Evolutionary conservation across 2,888 invertebrate genomes (phyloP).

Genomic region (Trachelus troglodyta): DNA sequence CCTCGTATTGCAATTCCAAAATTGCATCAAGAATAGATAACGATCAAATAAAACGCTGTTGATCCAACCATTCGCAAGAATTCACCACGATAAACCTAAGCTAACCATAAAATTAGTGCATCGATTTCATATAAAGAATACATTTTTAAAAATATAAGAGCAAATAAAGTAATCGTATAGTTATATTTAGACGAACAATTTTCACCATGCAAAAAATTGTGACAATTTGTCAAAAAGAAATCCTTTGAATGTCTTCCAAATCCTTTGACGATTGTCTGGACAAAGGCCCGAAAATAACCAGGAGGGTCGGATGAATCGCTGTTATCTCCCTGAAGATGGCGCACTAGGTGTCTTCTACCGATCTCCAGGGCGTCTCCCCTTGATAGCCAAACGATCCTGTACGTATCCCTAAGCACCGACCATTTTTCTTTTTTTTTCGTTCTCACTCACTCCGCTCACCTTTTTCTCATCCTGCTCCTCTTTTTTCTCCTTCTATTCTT

Average conservation of each 20-base stretch:
- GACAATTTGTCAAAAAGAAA: neutral
- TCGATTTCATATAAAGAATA: neutral
- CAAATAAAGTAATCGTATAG: neutral
- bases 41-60: neutral
- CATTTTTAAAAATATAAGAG: no score
- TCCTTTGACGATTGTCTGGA: neutral
- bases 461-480: conserved; percentile 9
- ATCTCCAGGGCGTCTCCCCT: conserved; percentile 52
- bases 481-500: conserved; percentile 17
- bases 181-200: neutral
- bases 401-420: conserved; percentile 37
- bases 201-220: neutral
- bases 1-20: neutral
- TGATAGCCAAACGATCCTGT: conserved; percentile 29
- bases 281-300: neutral
- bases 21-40: neutral
- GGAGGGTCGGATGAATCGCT: conserved; percentile 30
- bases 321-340: conserved; percentile 59
- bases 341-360: conserved; percentile 56
- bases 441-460: conserved; percentile 11
- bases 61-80: neutral
- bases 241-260: neutral
- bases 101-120: neutral
- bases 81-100: neutral
- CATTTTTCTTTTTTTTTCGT: conserved; percentile 32